A percentile compares a stretch with the other conserved stretches of the same genome.
Conservation (phyloP, 2,888 invertebrate genomes). For the Trichogramma evanescens region DNA sequence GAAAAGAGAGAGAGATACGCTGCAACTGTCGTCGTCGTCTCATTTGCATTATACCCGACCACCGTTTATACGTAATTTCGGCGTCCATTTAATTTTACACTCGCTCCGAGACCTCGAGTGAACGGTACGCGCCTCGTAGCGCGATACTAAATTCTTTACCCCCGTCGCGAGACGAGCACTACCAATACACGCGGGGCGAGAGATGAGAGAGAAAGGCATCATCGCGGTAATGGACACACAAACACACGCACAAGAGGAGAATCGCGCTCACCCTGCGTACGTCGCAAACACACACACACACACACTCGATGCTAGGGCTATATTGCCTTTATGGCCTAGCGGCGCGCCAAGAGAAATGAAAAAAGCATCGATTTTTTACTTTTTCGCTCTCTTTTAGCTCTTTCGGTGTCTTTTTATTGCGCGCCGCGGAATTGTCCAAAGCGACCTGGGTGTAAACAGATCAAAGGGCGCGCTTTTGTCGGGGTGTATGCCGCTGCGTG, state of each 20-base stretch:
- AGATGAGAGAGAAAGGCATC: background rate
- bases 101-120: background rate
- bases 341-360: too few species aligned
- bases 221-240: constrained; percentile 15
- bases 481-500: background rate
- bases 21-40: background rate
- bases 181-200: too few species aligned
- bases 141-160: too few species aligned
- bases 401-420: constrained; percentile 3
- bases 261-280: background rate
- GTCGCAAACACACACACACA: background rate
- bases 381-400: background rate
- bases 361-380: background rate
- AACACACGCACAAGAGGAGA: background rate
- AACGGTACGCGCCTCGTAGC: too few species aligned
- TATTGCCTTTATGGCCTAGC: background rate
- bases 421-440: background rate
- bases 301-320: too few species aligned
- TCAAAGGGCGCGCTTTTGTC: constrained; percentile 13
- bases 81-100: background rate
- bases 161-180: background rate
- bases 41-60: background rate
- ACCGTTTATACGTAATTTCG: constrained; percentile 3
- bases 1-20: background rate
- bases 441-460: constrained; percentile 6